Evolutionary conservation across 2,797 vertebrate species (phyloP).

Genomic region (Taeniopygia guttata): DNA sequence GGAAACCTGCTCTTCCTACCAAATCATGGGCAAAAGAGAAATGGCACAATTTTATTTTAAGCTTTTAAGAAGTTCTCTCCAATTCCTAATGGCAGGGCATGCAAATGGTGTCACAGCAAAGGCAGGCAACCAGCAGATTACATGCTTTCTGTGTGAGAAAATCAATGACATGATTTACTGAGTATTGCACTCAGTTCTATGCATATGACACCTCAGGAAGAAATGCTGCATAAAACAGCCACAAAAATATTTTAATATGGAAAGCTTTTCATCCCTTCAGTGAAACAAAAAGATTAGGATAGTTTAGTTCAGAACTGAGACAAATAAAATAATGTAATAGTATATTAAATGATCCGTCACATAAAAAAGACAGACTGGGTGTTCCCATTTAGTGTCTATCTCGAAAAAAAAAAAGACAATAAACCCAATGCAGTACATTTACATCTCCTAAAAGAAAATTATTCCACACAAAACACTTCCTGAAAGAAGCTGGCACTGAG

Average conservation of each 20-base stretch:
- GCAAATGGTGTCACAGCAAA: neutral
- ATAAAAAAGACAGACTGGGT: neutral
- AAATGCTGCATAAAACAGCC: constrained; percentile 15
- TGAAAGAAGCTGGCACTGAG: neutral
- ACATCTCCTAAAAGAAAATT: neutral
- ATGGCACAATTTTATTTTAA: neutral
- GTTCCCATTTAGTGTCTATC: neutral
- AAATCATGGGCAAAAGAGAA: neutral
- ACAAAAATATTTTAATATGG: neutral
- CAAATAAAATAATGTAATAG: constrained; percentile 12
- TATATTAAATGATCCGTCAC: constrained; percentile 5
- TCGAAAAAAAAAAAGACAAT: neutral
- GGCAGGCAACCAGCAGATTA: neutral
- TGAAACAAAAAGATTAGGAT: constrained; percentile 40
- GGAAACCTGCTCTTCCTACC: neutral
- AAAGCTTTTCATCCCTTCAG: constrained; percentile 5
- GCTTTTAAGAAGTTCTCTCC: neutral
- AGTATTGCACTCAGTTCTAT: neutral
- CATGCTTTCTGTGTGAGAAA: neutral
- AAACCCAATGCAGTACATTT: neutral
- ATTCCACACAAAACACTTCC: neutral
- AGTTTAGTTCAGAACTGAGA: constrained; percentile 9
- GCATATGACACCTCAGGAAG: constrained; percentile 17
- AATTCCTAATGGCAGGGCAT: neutral
- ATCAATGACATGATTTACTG: neutral